Conservation (phyloP, 2,113 vertebrate species). For the Sturnira hondurensis region DNA sequence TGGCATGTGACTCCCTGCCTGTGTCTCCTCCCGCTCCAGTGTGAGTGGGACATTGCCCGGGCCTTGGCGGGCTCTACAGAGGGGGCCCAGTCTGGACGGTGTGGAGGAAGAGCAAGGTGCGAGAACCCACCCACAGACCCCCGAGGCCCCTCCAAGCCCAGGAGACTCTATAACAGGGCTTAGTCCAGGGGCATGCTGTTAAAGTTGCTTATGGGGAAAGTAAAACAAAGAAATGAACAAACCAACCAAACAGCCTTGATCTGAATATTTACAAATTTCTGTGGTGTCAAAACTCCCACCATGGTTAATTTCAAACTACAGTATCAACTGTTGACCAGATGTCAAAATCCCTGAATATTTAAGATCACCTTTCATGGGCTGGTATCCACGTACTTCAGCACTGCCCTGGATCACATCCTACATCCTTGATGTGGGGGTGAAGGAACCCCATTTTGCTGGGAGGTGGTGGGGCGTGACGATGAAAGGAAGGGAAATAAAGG, state of each 20-base stretch:
- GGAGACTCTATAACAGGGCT: background rate
- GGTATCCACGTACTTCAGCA: background rate
- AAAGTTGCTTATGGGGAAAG: background rate
- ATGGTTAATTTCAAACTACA: background rate
- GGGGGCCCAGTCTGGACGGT: background rate
- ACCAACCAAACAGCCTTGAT: background rate
- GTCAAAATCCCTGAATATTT: background rate
- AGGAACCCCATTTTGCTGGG: background rate
- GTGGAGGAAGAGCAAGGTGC: background rate
- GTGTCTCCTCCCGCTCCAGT: fast-evolving
- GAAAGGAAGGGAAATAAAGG: background rate
- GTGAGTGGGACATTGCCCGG: background rate
- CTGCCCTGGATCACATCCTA: background rate
- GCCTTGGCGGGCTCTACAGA: background rate
- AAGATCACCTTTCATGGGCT: fast-evolving
- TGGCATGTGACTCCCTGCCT: background rate
- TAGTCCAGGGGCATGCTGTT: too few relatives aligned
- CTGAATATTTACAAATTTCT: too few relatives aligned
- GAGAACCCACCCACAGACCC: background rate
- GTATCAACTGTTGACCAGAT: background rate
- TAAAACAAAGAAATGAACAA: background rate
- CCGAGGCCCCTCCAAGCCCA: fast-evolving
- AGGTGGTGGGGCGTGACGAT: too few relatives aligned
- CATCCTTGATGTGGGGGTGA: too few relatives aligned
- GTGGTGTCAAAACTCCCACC: background rate